Evolutionary conservation across 1,140 invertebrate genomes (phyloP), one percentile per base, ranked within the genome.

Genomic region (Tribolium castaneum): DNA sequence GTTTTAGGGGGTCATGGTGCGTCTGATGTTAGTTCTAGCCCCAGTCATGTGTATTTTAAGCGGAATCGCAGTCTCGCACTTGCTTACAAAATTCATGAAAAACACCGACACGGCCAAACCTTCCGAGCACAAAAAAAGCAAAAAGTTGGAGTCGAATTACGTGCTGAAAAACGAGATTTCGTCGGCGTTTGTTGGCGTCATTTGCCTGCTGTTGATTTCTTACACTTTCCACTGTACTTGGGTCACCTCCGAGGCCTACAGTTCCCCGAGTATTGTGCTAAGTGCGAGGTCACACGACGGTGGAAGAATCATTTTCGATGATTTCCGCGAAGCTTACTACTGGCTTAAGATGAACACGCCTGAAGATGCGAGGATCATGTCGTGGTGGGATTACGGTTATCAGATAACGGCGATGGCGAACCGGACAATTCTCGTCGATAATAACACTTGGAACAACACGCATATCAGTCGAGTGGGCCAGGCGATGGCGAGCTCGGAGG

Each of bases 361-460:
- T 0, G 93, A 95, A 88, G 93, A 98, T 89, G 94, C 97, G 2
- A 95, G 96, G 88, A 93, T 99, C 45, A 99, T 99, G 98, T 98
- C 97, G 1, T 99, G 98, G 98, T 99, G 98, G 98, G 98, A 99
- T 93, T 99, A 99, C 88, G 98, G 98, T 4, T 99, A 99, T 88
- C 98, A 99, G 88, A 99, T 99, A 88, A 99, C 98, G 14, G 97
- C 97, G 9, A 99, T 99, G 97, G 98, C 97, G 3, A 99, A 99
- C 91, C 90, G 98, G 51, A 99, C 98, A 3, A 98, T 99, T 80
- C 89, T 99, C 81, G 98, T 99, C n/a, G 98, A 99, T 87, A 99
- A 99, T 87, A 99, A 99, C 85, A 99, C 98, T 6, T 99, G 98
- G 98, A 99, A 99, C 88, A 99, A 99, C 88, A 99, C 98, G 5